A percentile compares a stretch with the other conserved stretches of the same genome.
Conservation (phyloP, 2,888 invertebrate species). For the Falcaria lacertinaria region DNA sequence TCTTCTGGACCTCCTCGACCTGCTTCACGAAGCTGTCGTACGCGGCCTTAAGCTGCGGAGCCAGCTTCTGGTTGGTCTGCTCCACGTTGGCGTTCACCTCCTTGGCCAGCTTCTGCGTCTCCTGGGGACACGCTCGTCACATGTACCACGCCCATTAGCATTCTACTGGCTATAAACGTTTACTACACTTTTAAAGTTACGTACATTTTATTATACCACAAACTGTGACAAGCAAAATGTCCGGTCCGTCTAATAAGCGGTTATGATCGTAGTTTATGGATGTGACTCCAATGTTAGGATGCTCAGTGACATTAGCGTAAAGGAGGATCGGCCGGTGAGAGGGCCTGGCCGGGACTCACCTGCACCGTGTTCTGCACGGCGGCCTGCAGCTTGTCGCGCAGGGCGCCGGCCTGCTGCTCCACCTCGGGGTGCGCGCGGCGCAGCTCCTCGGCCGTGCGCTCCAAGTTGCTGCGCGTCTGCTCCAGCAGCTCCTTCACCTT, state of each 20-base stretch:
- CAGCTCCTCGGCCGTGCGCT: constrained; percentile 51
- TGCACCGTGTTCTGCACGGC: constrained; percentile 50
- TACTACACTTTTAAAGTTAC: too few relatives aligned
- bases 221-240: too few relatives aligned
- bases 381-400: constrained; percentile 47
- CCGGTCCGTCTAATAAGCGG: too few relatives aligned
- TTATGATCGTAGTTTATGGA: too few relatives aligned
- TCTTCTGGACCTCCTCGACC: constrained; percentile 54
- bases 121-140: constrained; percentile 23
- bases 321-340: too few relatives aligned
- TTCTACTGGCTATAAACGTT: too few relatives aligned
- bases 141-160: too few relatives aligned
- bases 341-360: too few relatives aligned
- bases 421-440: constrained; percentile 64
- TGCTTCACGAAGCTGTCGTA: constrained; percentile 63
- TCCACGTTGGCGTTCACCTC: constrained; percentile 53
- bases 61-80: constrained; percentile 58
- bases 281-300: too few relatives aligned
- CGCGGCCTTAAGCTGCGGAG: constrained; percentile 59
- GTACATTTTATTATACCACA: too few relatives aligned
- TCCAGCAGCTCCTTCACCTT: constrained; percentile 62
- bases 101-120: constrained; percentile 58
- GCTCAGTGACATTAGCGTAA: too few relatives aligned
- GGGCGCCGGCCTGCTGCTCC: constrained; percentile 48
- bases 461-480: constrained; percentile 41